A percentile compares a stretch with the other conserved stretches of the same genome.
Conservation (phyloP, 2,888 invertebrate genomes). For the Cristatella mucedo region DNA sequence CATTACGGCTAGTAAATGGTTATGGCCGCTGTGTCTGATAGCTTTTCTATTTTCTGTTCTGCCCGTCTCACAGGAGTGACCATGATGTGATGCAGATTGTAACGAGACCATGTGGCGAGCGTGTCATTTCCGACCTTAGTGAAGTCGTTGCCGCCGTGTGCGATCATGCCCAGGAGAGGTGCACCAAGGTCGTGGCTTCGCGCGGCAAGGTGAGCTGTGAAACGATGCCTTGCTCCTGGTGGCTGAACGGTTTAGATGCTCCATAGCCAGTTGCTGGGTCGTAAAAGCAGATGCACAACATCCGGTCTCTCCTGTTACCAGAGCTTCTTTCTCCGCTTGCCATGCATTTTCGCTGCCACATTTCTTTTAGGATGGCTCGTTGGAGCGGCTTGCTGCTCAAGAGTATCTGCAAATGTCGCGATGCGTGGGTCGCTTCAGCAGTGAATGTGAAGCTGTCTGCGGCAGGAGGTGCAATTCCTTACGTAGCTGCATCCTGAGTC, state of each 20-base stretch:
- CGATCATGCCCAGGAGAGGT: constrained; percentile 67
- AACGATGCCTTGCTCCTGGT: neutral
- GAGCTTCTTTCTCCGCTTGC: constrained; percentile 4
- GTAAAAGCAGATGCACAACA: neutral
- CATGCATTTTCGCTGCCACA: too few species aligned
- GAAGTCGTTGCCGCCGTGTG: constrained; percentile 3
- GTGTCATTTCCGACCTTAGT: constrained; percentile 1
- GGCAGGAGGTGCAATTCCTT: constrained; percentile 52
- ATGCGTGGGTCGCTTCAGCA: constrained; percentile 62
- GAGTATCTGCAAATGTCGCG: constrained; percentile 61
- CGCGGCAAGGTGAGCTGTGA: constrained; percentile 31
- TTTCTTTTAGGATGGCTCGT: constrained; percentile 42
- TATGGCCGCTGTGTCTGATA: too few species aligned
- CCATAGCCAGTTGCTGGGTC: neutral
- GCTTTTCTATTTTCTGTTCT: too few species aligned
- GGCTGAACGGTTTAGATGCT: neutral
- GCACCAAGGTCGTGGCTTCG: constrained; percentile 69
- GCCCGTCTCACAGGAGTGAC: too few species aligned
- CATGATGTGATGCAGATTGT: too few species aligned
- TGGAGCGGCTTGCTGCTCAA: constrained; percentile 53
- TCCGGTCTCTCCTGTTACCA: neutral
- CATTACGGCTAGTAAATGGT: too few species aligned
- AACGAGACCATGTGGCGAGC: too few species aligned
- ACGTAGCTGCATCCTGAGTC: constrained; percentile 58
- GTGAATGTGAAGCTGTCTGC: constrained; percentile 50